A percentile compares a stretch with the other conserved stretches of the same genome.
These are phyloP conservation scores for Noctua pronuba DNA, from an alignment of 2,888 invertebrate genomes.

Conservation along the genomic window DNA sequence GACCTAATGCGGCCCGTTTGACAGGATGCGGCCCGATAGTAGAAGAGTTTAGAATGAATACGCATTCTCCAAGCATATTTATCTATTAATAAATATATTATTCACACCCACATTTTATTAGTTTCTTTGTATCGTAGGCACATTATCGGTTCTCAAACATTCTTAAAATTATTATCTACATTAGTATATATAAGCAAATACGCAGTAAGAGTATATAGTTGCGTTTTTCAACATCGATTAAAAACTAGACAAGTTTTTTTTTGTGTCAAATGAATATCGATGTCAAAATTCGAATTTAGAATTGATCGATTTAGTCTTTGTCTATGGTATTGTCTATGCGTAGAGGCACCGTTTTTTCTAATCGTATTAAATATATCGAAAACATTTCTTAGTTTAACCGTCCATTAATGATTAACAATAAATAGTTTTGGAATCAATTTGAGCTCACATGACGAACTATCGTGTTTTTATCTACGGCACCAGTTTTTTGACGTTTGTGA, in stretches of 20 bases:
- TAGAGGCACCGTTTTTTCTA: slow-evolving; percentile 67
- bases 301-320: slow-evolving; percentile 62
- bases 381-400: slow-evolving; percentile 64
- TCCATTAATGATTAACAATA: slow-evolving; percentile 64
- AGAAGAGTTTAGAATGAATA: slow-evolving; percentile 16
- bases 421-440: slow-evolving; percentile 72
- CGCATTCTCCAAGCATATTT: slow-evolving; percentile 45
- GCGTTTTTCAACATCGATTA: slow-evolving; percentile 62
- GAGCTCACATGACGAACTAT: slow-evolving; percentile 67
- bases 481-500: slow-evolving; percentile 49
- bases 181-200: slow-evolving; percentile 60
- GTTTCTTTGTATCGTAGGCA: slow-evolving; percentile 65
- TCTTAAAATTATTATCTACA: slow-evolving; percentile 56
- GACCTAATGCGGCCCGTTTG: neutral
- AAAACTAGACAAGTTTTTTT: slow-evolving; percentile 50
- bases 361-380: slow-evolving; percentile 68
- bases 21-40: slow-evolving; percentile 5
- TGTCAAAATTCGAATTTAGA: slow-evolving; percentile 57
- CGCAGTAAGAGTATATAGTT: slow-evolving; percentile 58
- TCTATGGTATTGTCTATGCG: slow-evolving; percentile 69
- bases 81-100: slow-evolving; percentile 59
- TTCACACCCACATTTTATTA: slow-evolving; percentile 59
- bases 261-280: slow-evolving; percentile 49
- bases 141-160: slow-evolving; percentile 64
- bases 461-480: slow-evolving; percentile 58